Evolutionary conservation across 2,888 invertebrate species (phyloP), one percentile per base, ranked within the genome.

Genomic region (Liodrosophila aerea): DNA sequence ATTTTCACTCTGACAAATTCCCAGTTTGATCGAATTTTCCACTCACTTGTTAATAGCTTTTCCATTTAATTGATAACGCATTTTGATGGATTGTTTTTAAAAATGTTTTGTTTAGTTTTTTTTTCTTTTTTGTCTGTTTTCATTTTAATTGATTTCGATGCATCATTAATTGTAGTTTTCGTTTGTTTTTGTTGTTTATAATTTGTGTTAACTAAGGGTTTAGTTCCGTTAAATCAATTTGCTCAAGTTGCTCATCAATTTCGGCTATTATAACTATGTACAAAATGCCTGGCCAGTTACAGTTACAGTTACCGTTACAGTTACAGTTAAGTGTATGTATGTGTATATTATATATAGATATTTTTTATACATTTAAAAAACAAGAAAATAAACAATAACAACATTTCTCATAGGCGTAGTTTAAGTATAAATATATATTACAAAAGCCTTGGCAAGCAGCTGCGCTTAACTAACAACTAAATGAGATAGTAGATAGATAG

Each of bases 141-240:
- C 58, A 58, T 74, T 77, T 85, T 81, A 81, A 81, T 81, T 81
- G 81, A 81, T 81, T 85, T 75, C 71, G 78, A 70, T 73, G 78
- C 85, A 61, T 81, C 67, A 65, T 85, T 81, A 85, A 85, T 80
- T 85, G 77, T 85, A 83, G 60, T 72, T 78, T 63, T 73, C n/a
- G n/a, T n/a, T n/a, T n/a, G n/a, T n/a, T 2, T 22, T 77, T 77
- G 54, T 74, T 83, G 73, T 76, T 81, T 83, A 78, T 87, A 87
- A 87, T 85, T 87, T 76, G 63, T 85, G 84, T 87, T 85, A 85
- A 83, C 85, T 87, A 87, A 75, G 73, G 75, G 67, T 72, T 81
- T 74, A 69, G 59, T 64, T 73, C 37, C 44, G 56, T 65, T 68
- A 60, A 40, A 58, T 63, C 56, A 63, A 69, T 67, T 62, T 61